phyloP scores from a whole-genome alignment of 2,113 vertebrate species.

The Todiramphus chloris region DNA sequence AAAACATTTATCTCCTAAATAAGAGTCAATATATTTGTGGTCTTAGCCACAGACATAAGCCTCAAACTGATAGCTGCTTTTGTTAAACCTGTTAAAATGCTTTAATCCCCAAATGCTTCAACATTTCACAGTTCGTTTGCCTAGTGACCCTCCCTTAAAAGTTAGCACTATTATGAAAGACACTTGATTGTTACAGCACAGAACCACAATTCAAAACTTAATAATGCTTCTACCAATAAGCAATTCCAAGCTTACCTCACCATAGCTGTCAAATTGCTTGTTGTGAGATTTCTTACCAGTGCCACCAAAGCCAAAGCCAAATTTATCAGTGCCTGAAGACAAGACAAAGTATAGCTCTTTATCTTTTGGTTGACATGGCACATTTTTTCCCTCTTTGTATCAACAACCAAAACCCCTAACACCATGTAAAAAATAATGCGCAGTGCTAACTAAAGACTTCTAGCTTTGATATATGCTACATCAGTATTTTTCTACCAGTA shows the following conservation, averaged over 20 bases:
- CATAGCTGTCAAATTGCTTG: conserved; percentile 99
- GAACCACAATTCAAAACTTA: not conserved
- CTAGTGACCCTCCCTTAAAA: not conserved
- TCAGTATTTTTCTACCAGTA: not conserved
- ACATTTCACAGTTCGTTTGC: not conserved
- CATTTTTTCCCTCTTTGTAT: not conserved
- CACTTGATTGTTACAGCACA: not conserved
- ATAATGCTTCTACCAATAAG: not conserved
- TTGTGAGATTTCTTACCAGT: conserved; percentile 98
- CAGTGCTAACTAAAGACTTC: not conserved
- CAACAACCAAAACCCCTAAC: not conserved
- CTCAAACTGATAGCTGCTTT: not conserved
- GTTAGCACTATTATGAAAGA: not conserved
- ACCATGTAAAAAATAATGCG: not conserved
- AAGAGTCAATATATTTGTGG: not conserved
- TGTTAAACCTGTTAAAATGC: not conserved
- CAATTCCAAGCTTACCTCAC: conserved; percentile 81
- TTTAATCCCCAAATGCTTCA: not conserved
- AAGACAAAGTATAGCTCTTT: not conserved
- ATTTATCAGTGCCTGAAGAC: conserved; percentile 91
- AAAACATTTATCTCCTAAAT: not conserved
- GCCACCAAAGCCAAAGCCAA: conserved; percentile 95
- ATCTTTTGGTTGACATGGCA: not conserved
- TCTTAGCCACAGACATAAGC: not conserved
- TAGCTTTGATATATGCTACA: not conserved